phyloP scores from a whole-genome alignment of 2,113 vertebrate species.

The Pollimyrus isidori region DNA sequence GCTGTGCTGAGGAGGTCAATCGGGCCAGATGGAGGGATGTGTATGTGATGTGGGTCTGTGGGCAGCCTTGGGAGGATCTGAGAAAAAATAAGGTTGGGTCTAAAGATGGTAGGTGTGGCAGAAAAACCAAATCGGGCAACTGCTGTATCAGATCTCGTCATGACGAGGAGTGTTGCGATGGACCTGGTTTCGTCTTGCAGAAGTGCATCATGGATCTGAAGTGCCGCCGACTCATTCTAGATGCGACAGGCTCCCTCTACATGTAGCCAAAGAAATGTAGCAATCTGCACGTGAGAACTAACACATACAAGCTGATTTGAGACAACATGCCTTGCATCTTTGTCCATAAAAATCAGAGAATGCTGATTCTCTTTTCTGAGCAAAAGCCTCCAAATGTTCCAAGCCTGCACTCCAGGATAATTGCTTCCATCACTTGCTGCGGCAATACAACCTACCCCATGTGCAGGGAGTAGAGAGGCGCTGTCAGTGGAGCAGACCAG shows the following conservation, averaged over 20 bases:
- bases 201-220: not conserved
- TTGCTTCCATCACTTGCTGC: constrained; percentile 57
- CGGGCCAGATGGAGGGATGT: constrained; percentile 15
- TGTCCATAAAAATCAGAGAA: constrained; percentile 26
- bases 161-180: not conserved
- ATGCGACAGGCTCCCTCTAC: too few species aligned
- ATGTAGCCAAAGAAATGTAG: not conserved
- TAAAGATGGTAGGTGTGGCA: constrained; percentile 6
- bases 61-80: constrained; percentile 30
- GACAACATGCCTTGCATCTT: not conserved
- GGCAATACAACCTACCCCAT: constrained; percentile 32
- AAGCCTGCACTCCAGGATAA: constrained; percentile 40
- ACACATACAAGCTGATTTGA: not conserved
- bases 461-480: constrained; percentile 41
- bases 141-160: not conserved
- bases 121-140: not conserved
- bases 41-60: constrained; percentile 1
- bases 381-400: constrained; percentile 34
- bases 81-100: constrained; percentile 21
- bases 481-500: not conserved
- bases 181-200: not conserved
- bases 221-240: not conserved
- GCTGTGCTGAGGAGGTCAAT: not conserved
- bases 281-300: not conserved
- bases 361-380: constrained; percentile 33